Evolutionary conservation across 2,888 invertebrate species (phyloP).

Genomic region (Papilio elwesi): DNA sequence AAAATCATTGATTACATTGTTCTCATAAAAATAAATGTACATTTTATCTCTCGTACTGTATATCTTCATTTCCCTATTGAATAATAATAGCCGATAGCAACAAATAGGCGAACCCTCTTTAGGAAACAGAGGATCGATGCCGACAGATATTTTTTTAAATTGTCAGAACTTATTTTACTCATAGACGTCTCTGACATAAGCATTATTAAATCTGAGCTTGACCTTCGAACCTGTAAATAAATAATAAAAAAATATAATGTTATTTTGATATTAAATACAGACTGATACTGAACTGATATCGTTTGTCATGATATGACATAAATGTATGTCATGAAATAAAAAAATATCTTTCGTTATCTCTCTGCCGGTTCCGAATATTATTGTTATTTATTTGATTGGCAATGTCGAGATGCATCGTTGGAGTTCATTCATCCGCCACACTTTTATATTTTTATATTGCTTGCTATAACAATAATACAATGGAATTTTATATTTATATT

Average conservation of each 20-base stretch:
- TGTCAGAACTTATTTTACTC: too few species aligned
- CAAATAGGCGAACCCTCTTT: too few species aligned
- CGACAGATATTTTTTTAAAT: too few species aligned
- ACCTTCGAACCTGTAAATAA: neutral
- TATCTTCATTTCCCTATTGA: too few species aligned
- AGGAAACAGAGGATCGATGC: too few species aligned
- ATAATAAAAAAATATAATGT: neutral
- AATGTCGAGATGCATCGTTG: conserved; percentile 16
- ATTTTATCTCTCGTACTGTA: too few species aligned
- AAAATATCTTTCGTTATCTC: conserved; percentile 25
- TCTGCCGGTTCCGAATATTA: conserved; percentile 24
- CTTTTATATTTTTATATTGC: conserved; percentile 21
- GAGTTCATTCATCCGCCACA: conserved; percentile 22
- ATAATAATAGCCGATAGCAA: too few species aligned
- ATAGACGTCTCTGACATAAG: too few species aligned
- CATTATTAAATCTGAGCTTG: too few species aligned
- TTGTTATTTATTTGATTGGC: conserved; percentile 31
- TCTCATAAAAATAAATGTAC: too few species aligned
- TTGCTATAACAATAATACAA: conserved; percentile 18
- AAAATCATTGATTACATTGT: too few species aligned
- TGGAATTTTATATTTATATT: conserved; percentile 2
- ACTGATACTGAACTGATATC: conserved; percentile 1
- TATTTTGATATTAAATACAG: neutral
- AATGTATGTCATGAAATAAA: conserved; percentile 11
- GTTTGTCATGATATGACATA: neutral